Conservation (phyloP, 1,140 invertebrate genomes). For the Pachyrhynchus sulphureomaculatus region DNA sequence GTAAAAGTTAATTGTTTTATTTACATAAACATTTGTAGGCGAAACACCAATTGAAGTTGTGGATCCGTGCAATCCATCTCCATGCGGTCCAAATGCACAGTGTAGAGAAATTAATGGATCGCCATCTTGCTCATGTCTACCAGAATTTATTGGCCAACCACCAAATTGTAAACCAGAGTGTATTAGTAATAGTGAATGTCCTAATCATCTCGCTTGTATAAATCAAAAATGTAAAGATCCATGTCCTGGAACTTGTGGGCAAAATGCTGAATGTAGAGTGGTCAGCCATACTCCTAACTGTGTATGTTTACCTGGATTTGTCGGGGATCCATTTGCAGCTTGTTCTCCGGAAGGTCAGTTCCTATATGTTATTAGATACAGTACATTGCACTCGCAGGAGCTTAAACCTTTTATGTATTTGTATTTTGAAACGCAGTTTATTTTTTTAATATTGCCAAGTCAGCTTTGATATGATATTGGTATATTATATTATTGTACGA, state of each 20-base stretch:
- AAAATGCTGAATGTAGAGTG: slow-evolving; percentile 65
- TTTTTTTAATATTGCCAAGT: slow-evolving; percentile 62
- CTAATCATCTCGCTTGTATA: slow-evolving; percentile 65
- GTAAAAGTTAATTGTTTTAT: not conserved
- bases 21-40: not conserved
- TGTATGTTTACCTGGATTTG: slow-evolving; percentile 62
- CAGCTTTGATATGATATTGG: no score
- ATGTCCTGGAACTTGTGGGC: slow-evolving; percentile 70
- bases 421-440: slow-evolving; percentile 69
- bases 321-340: slow-evolving; percentile 67
- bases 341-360: no score
- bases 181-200: slow-evolving; percentile 77
- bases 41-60: not conserved
- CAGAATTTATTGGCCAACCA: slow-evolving; percentile 80
- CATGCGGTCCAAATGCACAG: slow-evolving; percentile 78
- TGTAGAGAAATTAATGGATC: slow-evolving; percentile 75
- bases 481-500: no score
- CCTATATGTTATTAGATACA: slow-evolving; percentile 56
- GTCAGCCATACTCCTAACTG: slow-evolving; percentile 69
- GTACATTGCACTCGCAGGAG: slow-evolving; percentile 33
- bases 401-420: slow-evolving; percentile 63
- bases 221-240: slow-evolving; percentile 72
- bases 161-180: slow-evolving; percentile 81
- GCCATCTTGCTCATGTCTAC: slow-evolving; percentile 77
- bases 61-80: slow-evolving; percentile 64